These are phyloP conservation scores for Drosophila putrida DNA, from an alignment of 2,888 invertebrate species.

Conservation along the genomic window DNA sequence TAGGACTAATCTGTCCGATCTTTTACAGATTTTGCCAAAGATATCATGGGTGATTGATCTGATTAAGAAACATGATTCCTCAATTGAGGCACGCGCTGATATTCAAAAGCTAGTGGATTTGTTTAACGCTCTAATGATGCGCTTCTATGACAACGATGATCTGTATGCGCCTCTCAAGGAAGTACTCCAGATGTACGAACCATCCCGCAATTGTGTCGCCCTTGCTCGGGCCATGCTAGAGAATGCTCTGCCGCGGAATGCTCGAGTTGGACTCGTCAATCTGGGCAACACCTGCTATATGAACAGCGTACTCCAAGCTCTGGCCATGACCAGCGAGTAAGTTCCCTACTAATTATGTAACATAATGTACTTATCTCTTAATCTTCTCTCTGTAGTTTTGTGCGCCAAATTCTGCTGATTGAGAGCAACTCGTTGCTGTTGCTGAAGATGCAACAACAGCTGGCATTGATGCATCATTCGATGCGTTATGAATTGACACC, in stretches of 20 bases:
- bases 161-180: constrained; percentile 86
- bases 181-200: constrained; percentile 85
- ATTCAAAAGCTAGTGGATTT: constrained; percentile 89
- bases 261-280: constrained; percentile 90
- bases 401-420: constrained; percentile 88
- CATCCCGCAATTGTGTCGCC: constrained; percentile 85
- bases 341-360: constrained; percentile 50
- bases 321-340: constrained; percentile 92
- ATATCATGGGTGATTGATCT: constrained; percentile 86
- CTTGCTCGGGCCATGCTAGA: constrained; percentile 79
- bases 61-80: constrained; percentile 87
- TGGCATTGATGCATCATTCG: constrained; percentile 90
- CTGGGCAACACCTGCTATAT: constrained; percentile 95
- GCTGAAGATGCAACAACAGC: constrained; percentile 90
- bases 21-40: constrained; percentile 81
- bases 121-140: constrained; percentile 86
- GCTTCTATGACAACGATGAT: constrained; percentile 86
- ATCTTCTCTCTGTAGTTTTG: constrained; percentile 86
- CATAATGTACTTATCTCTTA: no score
- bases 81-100: constrained; percentile 85
- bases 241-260: constrained; percentile 73
- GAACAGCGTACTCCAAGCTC: constrained; percentile 94
- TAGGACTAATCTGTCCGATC: background rate
- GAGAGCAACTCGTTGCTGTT: constrained; percentile 87
- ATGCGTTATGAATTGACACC: constrained; percentile 89